Evolutionary conservation across 2,888 invertebrate genomes (phyloP).

Genomic region (Brenthis daphne): DNA sequence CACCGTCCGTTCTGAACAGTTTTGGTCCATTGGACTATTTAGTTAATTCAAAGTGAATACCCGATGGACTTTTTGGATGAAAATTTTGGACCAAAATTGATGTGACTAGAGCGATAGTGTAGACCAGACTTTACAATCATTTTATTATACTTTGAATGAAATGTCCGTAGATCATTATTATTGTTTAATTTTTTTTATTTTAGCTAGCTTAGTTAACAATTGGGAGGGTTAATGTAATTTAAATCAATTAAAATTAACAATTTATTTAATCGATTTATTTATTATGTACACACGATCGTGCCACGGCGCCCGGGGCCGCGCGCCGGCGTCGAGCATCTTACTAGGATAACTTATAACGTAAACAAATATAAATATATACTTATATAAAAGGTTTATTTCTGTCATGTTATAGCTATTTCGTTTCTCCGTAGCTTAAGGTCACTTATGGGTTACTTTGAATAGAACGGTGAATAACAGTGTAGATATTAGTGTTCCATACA

Average conservation of each 20-base stretch:
- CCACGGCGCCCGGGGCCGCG: slow-evolving; percentile 5
- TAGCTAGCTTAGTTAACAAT: slow-evolving; percentile 23
- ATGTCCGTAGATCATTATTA: slow-evolving; percentile 7
- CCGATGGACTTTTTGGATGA: too few species aligned
- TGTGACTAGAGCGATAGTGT: not conserved
- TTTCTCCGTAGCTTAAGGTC: slow-evolving; percentile 50
- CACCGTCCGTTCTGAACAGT: too few species aligned
- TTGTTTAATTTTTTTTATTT: slow-evolving; percentile 22
- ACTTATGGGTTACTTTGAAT: slow-evolving; percentile 42
- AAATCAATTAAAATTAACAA: slow-evolving; percentile 11
- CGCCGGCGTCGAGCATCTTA: slow-evolving; percentile 3
- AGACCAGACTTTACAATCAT: not conserved
- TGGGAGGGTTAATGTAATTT: slow-evolving; percentile 27
- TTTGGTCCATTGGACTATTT: too few species aligned
- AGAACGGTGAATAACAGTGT: slow-evolving; percentile 25
- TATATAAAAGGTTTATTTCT: slow-evolving; percentile 51
- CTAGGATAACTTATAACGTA: slow-evolving; percentile 42
- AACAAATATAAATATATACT: slow-evolving; percentile 45
- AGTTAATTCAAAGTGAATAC: too few species aligned
- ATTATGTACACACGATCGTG: slow-evolving; percentile 4
- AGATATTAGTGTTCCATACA: slow-evolving; percentile 25
- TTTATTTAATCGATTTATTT: slow-evolving; percentile 20
- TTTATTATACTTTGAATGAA: slow-evolving; percentile 2
- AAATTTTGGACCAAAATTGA: too few species aligned
- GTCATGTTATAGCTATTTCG: slow-evolving; percentile 47